Evolutionary conservation across 2,113 vertebrate genomes (phyloP), one percentile per base, ranked within the genome.

Genomic region (Galemys pyrenaicus): DNA sequence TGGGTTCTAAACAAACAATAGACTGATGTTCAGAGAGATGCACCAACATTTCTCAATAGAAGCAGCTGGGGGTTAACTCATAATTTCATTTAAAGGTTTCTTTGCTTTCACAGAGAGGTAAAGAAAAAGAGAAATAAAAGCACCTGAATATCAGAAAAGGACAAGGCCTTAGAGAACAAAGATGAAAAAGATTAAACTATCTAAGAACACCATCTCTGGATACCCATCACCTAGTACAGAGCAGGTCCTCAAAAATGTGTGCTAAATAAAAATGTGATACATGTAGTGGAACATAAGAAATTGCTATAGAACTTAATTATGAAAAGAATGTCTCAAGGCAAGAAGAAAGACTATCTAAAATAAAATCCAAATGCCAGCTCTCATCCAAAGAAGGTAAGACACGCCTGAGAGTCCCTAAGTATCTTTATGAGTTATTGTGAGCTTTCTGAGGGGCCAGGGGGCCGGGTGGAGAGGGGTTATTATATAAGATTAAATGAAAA

Each of bases 1-100:
- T 95, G 32, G 80, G 26, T 96, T 97, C 97, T 96, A 94, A 97
- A 96, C 77, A 96, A 96, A 96, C 95, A 96, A 96, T 78, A 95
- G 81, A 60, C n/a, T 24, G 65, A 77, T 60, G 62, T 73, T 95
- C 94, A 97, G 56, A 96, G 41, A 87, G 62, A 56, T 94, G n/a
- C 37, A 84, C 30, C 93, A 85, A 89, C 77, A 92, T 89, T 94
- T 95, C 83, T 92, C 89, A 94, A 64, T 37, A 68, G 83, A 92
- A 93, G 84, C 24, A 89, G 32, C 46, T 81, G 92, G 26, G 44
- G 39, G 41, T 80, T 90, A 92, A 95, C 90, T 96, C 78, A 91
- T 84, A 96, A 74, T 80, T 92, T 87, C 71, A 41, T 94, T 88
- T 91, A 46, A 87, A 95, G 71, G 24, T 71, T 12, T 87, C 46